Conservation (phyloP, 1,140 invertebrate species). For the Doryteuthis pealeii region DNA sequence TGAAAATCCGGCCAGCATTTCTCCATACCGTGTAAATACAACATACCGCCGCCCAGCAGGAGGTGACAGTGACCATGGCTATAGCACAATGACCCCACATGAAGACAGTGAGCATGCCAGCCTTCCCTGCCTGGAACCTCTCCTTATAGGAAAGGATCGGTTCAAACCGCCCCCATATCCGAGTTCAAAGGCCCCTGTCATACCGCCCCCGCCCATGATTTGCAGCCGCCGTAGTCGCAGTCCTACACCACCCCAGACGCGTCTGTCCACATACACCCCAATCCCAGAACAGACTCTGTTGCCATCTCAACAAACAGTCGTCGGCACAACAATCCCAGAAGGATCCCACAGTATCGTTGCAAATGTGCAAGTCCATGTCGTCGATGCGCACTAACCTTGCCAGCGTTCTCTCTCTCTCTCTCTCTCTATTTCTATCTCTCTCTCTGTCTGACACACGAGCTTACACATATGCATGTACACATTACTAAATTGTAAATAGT, state of each 20-base stretch:
- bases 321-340: conserved; percentile 33
- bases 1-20: conserved; percentile 70
- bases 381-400: conserved; percentile 57
- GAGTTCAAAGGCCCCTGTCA: conserved; percentile 45
- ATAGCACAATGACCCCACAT: conserved; percentile 92
- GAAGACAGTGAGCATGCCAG: conserved; percentile 69
- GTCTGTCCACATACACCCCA: conserved; percentile 43
- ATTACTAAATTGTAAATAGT: no score
- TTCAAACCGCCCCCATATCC: conserved; percentile 49
- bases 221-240: conserved; percentile 43
- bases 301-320: conserved; percentile 56
- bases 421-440: no score
- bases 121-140: conserved; percentile 66
- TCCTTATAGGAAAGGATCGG: conserved; percentile 61
- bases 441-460: no score
- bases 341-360: conserved; percentile 72
- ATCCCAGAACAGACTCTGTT: conserved; percentile 53
- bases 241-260: conserved; percentile 51
- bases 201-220: conserved; percentile 45
- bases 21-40: conserved; percentile 84
- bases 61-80: conserved; percentile 89
- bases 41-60: conserved; percentile 74
- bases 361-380: conserved; percentile 81
- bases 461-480: no score
- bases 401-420: no score